These are phyloP conservation scores for Podargus strigoides DNA, from an alignment of 2,797 vertebrate species.

Conservation along the genomic window DNA sequence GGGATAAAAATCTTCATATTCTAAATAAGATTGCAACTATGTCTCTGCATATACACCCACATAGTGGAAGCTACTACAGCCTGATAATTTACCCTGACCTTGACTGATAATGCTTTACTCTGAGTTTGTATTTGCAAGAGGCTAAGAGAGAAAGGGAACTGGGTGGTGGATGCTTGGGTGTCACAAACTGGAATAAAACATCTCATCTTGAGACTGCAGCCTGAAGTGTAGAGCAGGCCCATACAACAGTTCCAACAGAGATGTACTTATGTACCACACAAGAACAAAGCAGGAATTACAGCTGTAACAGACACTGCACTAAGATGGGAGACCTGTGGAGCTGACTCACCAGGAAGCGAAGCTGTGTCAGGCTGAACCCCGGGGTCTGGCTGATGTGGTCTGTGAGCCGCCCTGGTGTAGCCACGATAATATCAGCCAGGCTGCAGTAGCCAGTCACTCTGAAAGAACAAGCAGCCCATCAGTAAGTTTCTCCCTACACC, in stretches of 20 bases:
- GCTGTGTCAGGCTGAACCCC: conserved; percentile 83
- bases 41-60: not conserved
- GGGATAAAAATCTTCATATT: not conserved
- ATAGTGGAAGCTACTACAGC: not conserved
- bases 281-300: not conserved
- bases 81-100: not conserved
- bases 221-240: not conserved
- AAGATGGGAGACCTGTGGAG: not conserved
- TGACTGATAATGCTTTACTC: not conserved
- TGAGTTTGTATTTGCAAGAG: not conserved
- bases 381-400: conserved; percentile 90
- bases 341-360: conserved; percentile 85
- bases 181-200: not conserved
- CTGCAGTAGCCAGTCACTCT: conserved; percentile 73
- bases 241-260: not conserved
- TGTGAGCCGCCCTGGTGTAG: conserved; percentile 91
- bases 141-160: not conserved
- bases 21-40: not conserved
- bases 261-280: not conserved
- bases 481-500: not conserved
- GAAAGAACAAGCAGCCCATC: not conserved
- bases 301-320: not conserved
- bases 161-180: not conserved
- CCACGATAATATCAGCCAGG: conserved; percentile 90
- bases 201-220: not conserved